Conservation (phyloP, 2,113 vertebrate genomes). For the Xiphorhynchus elegans region DNA sequence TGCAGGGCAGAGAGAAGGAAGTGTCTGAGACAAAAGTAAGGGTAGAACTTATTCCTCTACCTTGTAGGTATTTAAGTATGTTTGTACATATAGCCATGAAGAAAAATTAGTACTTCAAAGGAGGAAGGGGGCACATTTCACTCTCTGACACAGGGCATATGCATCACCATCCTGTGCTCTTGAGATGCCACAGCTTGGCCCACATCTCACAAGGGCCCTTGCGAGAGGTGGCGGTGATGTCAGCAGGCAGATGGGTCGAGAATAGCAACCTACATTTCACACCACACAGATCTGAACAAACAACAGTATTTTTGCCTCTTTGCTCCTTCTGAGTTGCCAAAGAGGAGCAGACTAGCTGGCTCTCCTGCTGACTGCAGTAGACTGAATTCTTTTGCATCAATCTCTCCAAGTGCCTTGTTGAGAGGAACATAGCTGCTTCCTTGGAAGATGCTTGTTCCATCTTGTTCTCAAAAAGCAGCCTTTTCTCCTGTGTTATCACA, state of each 20-base stretch:
- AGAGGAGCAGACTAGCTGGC: neutral
- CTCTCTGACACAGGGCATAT: neutral
- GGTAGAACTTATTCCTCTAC: neutral
- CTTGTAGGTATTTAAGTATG: neutral
- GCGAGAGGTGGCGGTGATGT: neutral
- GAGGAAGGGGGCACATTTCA: neutral
- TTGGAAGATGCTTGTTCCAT: neutral
- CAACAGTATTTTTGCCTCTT: neutral
- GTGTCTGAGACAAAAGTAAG: neutral
- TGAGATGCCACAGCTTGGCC: neutral
- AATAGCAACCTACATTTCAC: neutral
- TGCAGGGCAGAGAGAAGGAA: neutral
- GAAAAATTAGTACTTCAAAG: neutral
- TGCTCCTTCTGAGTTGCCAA: neutral
- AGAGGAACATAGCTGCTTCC: neutral
- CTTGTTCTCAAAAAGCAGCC: neutral
- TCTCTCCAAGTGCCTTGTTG: neutral
- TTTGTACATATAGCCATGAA: neutral
- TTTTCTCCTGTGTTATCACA: neutral
- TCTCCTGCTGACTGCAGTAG: neutral
- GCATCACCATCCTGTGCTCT: neutral
- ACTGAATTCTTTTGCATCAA: neutral
- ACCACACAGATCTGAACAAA: neutral
- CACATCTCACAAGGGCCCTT: neutral
- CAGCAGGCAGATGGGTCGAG: neutral